Conservation (phyloP, 1,140 invertebrate genomes). For the Aphelinus atriplicis region DNA sequence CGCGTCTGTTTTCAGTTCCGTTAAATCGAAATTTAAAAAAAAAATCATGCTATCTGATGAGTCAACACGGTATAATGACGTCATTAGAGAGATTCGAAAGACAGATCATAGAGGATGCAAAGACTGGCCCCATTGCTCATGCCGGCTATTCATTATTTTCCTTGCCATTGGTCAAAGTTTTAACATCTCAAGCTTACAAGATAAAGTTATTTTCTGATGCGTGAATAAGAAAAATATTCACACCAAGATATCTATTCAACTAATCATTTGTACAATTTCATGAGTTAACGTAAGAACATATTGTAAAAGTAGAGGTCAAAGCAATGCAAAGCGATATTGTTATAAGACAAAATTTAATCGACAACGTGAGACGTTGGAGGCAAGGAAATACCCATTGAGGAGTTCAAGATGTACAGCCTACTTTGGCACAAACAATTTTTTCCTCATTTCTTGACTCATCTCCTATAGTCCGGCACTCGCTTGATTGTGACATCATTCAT, state of each 20-base stretch:
- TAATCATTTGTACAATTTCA: too few species aligned
- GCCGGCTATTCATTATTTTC: conserved; percentile 55
- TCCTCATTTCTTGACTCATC: conserved; percentile 18
- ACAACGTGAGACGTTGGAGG: conserved; percentile 15
- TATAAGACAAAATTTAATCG: not conserved
- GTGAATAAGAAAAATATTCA: too few species aligned
- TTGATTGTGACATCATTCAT: conserved; percentile 44
- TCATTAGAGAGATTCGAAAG: conserved; percentile 60
- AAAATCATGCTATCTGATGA: conserved; percentile 2
- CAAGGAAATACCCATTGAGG: conserved; percentile 19
- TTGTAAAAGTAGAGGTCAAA: too few species aligned
- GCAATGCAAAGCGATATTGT: too few species aligned
- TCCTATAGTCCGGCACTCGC: conserved; percentile 62
- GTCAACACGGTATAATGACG: conserved; percentile 12
- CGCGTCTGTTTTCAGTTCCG: not conserved
- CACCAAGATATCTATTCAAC: too few species aligned
- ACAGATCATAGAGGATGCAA: conserved; percentile 61
- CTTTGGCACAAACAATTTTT: conserved; percentile 60
- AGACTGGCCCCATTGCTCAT: conserved; percentile 66
- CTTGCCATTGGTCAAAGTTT: conserved; percentile 27
- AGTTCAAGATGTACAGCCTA: conserved; percentile 50
- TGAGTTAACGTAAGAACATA: too few species aligned
- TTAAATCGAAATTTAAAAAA: conserved; percentile 14
- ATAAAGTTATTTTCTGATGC: too few species aligned
- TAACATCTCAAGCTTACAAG: not conserved